Evolutionary conservation across 2,888 invertebrate species (phyloP), one percentile per base, ranked within the genome.

Genomic region (Bursaphelenchus okinawaensis): DNA sequence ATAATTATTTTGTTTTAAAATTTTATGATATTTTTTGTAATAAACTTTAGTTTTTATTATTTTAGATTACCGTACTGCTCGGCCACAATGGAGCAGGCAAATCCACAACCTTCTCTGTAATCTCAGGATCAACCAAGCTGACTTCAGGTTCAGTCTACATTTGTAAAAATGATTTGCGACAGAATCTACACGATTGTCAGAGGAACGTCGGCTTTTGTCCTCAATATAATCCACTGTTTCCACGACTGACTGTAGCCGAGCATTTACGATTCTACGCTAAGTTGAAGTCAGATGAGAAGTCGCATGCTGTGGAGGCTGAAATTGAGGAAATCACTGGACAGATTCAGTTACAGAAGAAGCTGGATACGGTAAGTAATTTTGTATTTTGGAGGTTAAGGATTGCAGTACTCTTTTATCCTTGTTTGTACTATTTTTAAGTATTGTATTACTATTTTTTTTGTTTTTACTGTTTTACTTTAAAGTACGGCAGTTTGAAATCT

Each of bases 71-170:
- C 1, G 78, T 80, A n/a, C 71, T 81, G 9, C 75, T 81, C n/a
- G 81, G 81, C 28, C 81, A 81, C 59, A 81, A 81, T 63, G 81
- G 81, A 26, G 62, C 60, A 61, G 70, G 70, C 8, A 71, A 71
- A 31, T 65, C 65, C n/a, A 74, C 69, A 16, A 70, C 76, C 0
- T 76, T 73, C 52, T 68, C 76, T 19, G 68, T 68, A 24, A 62
- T 73, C 27, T 70, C 69, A 8, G 81, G 81, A 55, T 65, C 78
- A 9, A 74, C 77, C 22, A 52, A 68, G 19, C 73, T 76, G 6
- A 73, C 79, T 1, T 52, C 68, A 19, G 76, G 76, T 40, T 22
- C 67, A 56, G 67, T 76, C 4, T 60, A 60, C 6, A 78, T 79
- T 29, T 78, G 77, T 54, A 69, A 71, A 19, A 55, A 74, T 52